A percentile compares a stretch with the other conserved stretches of the same genome.
Evolutionary conservation across 2,113 vertebrate genomes (phyloP).

Genomic region (Melanerpes aurifrons): DNA sequence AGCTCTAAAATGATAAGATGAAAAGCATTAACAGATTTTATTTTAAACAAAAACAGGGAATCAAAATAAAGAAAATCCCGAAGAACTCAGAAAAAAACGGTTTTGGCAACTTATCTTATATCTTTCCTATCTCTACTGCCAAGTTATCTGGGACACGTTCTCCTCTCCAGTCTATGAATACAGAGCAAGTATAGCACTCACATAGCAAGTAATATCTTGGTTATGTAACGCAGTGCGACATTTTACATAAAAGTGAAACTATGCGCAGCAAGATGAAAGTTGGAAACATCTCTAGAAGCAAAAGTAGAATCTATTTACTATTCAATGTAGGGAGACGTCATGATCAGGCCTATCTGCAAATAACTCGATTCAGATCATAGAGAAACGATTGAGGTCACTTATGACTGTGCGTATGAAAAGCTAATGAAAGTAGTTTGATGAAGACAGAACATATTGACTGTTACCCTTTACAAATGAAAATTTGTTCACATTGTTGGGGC

Average conservation of each 20-base stretch:
- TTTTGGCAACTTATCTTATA: not conserved
- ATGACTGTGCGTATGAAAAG: not conserved
- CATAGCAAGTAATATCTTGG: not conserved
- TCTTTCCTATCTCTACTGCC: not conserved
- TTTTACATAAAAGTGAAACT: not conserved
- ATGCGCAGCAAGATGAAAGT: not conserved
- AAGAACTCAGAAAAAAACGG: not conserved
- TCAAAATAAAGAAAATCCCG: not conserved
- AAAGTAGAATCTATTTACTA: not conserved
- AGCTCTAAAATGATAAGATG: not conserved
- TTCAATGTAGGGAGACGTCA: not conserved
- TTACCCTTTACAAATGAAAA: not conserved
- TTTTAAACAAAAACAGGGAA: not conserved
- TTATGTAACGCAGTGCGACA: not conserved
- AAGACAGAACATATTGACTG: not conserved
- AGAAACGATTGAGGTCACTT: not conserved
- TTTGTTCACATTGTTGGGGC: not conserved
- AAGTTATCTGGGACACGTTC: not conserved
- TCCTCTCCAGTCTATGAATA: conserved; percentile 1
- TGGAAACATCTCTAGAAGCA: not conserved
- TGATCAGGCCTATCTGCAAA: not conserved
- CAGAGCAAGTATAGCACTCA: not conserved
- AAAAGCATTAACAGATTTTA: not conserved
- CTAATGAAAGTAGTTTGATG: not conserved
- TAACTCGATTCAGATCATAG: not conserved